These are phyloP conservation scores for Balanococcus diminutus DNA, from an alignment of 2,888 invertebrate species.

Conservation along the genomic window DNA sequence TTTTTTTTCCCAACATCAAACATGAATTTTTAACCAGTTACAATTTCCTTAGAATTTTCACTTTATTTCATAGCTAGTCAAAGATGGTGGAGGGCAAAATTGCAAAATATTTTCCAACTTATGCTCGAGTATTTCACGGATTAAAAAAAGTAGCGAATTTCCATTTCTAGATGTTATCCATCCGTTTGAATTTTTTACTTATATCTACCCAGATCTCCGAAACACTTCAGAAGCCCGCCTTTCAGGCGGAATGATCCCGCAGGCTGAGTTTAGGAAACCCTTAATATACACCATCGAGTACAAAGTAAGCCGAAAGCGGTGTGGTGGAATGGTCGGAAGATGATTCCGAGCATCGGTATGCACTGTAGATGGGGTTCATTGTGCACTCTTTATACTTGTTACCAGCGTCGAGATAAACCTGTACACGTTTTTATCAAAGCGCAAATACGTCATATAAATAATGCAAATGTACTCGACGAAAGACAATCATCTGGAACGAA, in stretches of 20 bases:
- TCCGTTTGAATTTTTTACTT: too few species aligned
- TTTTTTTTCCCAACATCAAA: too few species aligned
- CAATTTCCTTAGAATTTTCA: too few species aligned
- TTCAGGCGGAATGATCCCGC: not conserved
- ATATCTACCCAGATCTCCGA: not conserved
- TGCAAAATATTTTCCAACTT: too few species aligned
- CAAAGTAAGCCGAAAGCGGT: conserved; percentile 9
- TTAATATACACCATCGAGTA: not conserved
- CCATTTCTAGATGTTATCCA: not conserved
- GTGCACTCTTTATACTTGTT: conserved; percentile 20
- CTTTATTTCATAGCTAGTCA: too few species aligned
- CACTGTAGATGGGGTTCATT: conserved; percentile 22
- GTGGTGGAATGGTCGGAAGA: conserved; percentile 6
- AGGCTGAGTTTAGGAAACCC: not conserved
- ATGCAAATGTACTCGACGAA: not conserved
- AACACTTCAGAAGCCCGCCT: not conserved
- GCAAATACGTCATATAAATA: not conserved
- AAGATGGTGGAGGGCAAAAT: too few species aligned
- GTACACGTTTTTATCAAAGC: conserved; percentile 1
- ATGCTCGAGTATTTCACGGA: too few species aligned
- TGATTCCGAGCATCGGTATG: conserved; percentile 19
- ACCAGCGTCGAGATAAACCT: conserved; percentile 1
- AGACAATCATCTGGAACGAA: conserved; percentile 3
- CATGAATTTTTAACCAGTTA: too few species aligned
- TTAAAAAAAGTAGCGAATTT: not conserved